These are phyloP conservation scores for Nephrotoma appendiculata DNA, from an alignment of 2,888 invertebrate genomes.

Conservation along the genomic window DNA sequence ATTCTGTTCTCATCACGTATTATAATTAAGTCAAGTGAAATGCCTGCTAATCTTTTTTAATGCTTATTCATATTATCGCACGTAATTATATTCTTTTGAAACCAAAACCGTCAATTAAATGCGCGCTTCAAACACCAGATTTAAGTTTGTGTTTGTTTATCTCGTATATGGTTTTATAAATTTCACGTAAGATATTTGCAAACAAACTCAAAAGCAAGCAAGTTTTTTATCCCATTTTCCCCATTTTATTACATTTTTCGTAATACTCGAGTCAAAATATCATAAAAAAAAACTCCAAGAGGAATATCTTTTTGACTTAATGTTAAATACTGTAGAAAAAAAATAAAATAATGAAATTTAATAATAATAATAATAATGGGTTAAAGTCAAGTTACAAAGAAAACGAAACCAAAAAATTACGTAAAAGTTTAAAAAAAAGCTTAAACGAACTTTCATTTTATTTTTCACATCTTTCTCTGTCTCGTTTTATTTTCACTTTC, in stretches of 20 bases:
- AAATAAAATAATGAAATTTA: background rate
- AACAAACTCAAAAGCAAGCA: background rate
- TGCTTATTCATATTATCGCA: background rate
- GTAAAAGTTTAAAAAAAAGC: background rate
- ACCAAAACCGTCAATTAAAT: background rate
- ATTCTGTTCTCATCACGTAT: background rate
- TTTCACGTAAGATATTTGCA: background rate
- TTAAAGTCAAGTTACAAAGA: background rate
- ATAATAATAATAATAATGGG: background rate
- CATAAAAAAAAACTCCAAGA: background rate
- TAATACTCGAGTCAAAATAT: background rate
- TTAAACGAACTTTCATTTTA: background rate
- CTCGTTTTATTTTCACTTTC: background rate
- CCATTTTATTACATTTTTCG: background rate
- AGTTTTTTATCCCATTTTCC: background rate
- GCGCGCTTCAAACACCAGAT: background rate
- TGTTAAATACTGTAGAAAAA: background rate
- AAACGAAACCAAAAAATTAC: background rate
- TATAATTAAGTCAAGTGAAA: background rate
- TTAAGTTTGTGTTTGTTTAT: background rate
- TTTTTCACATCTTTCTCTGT: background rate
- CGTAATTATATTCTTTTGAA: background rate
- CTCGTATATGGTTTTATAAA: background rate
- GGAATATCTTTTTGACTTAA: background rate
- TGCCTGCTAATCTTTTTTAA: background rate